phyloP scores from a whole-genome alignment of 2,797 vertebrate genomes.

The Sarcoramphus papa region DNA sequence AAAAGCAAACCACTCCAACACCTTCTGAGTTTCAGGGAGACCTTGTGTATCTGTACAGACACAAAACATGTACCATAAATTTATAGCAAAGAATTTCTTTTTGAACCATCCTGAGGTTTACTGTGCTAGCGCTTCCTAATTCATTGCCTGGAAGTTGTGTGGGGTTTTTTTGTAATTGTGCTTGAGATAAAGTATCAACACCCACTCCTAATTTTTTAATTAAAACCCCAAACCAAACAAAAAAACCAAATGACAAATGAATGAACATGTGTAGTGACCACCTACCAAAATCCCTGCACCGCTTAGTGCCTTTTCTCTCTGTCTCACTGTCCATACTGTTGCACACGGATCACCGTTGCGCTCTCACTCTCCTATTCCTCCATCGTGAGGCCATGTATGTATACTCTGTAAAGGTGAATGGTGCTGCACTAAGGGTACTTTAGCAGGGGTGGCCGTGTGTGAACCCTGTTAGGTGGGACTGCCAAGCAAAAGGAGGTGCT shows the following conservation, averaged over 20 bases:
- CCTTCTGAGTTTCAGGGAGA: not conserved
- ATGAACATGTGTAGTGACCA: not conserved
- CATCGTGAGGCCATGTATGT: not conserved
- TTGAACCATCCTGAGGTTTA: not conserved
- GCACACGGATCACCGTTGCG: accelerated
- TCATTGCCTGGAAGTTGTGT: not conserved
- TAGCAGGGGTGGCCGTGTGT: not conserved
- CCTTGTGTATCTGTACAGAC: not conserved
- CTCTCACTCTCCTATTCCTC: not conserved
- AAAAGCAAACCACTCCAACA: not conserved
- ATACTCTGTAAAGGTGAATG: not conserved
- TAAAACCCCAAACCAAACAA: not conserved
- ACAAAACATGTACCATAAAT: not conserved
- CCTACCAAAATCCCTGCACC: not conserved
- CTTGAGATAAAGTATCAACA: not conserved
- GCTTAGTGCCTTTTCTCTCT: not conserved
- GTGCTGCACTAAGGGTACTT: not conserved
- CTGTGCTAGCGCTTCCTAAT: not conserved
- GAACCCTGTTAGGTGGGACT: not conserved
- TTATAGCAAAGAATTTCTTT: not conserved
- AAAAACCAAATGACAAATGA: not conserved
- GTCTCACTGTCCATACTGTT: not conserved
- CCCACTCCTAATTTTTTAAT: not conserved
- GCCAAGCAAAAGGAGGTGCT: not conserved
- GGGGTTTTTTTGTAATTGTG: not conserved